These are phyloP conservation scores for Delichon dasypus DNA, from an alignment of 2,797 vertebrate genomes.

Conservation along the genomic window DNA sequence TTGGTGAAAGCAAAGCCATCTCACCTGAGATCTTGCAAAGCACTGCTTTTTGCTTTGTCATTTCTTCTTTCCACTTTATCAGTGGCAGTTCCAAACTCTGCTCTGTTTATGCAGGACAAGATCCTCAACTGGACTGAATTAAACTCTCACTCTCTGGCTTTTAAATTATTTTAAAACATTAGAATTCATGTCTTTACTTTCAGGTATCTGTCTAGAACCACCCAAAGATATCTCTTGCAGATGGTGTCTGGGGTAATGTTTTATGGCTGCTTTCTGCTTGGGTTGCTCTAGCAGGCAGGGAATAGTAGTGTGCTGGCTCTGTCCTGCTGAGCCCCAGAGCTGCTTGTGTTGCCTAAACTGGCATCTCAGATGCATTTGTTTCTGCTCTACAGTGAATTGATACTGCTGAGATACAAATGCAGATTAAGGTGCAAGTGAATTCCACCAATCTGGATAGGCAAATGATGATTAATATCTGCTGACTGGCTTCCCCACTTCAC, in stretches of 20 bases:
- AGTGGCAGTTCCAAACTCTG: neutral
- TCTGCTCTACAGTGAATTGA: neutral
- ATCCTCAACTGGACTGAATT: neutral
- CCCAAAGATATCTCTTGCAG: neutral
- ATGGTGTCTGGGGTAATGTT: neutral
- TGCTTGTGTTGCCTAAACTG: neutral
- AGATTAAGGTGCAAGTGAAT: slow-evolving; percentile 26
- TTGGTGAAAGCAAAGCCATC: neutral
- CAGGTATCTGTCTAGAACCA: neutral
- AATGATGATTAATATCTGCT: slow-evolving; percentile 45
- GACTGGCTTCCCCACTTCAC: slow-evolving; percentile 37
- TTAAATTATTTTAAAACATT: neutral
- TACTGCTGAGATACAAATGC: slow-evolving; percentile 38
- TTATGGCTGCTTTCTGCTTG: neutral
- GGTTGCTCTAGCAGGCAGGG: neutral
- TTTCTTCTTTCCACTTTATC: neutral
- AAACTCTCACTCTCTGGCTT: neutral
- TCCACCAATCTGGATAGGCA: slow-evolving; percentile 7
- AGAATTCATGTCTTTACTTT: neutral
- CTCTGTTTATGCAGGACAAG: neutral
- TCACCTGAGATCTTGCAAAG: neutral
- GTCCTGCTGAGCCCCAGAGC: neutral
- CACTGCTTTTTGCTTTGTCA: neutral
- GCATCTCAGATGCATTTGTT: slow-evolving; percentile 26
- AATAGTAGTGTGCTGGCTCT: neutral